Evolutionary conservation across 2,113 vertebrate genomes (phyloP), one percentile per base, ranked within the genome.

Genomic region (Melanerpes aurifrons): DNA sequence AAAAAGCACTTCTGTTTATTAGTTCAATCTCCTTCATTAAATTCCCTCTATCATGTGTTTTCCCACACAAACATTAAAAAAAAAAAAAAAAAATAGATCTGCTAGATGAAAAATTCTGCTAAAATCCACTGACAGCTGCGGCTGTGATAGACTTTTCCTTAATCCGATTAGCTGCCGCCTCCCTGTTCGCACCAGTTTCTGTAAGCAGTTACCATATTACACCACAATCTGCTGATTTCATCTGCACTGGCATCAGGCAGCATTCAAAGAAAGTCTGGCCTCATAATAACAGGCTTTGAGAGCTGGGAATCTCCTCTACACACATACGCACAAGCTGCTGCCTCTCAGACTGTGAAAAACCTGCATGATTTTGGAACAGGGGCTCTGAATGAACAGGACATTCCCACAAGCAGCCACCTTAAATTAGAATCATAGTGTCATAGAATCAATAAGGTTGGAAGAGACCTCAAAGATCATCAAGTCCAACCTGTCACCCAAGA

Each of bases 21-120:
- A 95, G 96, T 92, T 96, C 97, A 94, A 95, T 95, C 94, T 96
- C 94, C 94, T 97, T 96, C 97, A 97, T 97, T 97, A 97, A 93
- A 95, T 97, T 96, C 92, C 77, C 68, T 96, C 90, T 93, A 88
- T 96, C 96, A 2, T 91, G 86, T 95, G 87, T 91, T 93, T 96
- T 69, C 91, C 88, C 75, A 83, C 82, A 93, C 94, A 93, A 88
- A 94, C 87, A 78, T 89, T 24, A 96, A 96, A 96, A 96, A 95
- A 96, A 95, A 97, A 40, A 11, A 12, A 40, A 40, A 11, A 97
- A 93, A 95, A 94, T 37, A 37, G 97, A 96, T 87, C 96, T 94
- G 91, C 93, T 95, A 86, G 50, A 25, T 53, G 50, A 53, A 53
- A 94, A 96, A 96, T 92, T 89, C 96, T 94, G 91, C 93, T 95